Conservation (phyloP, 2,797 vertebrate species). For the Crenichthys baileyi region DNA sequence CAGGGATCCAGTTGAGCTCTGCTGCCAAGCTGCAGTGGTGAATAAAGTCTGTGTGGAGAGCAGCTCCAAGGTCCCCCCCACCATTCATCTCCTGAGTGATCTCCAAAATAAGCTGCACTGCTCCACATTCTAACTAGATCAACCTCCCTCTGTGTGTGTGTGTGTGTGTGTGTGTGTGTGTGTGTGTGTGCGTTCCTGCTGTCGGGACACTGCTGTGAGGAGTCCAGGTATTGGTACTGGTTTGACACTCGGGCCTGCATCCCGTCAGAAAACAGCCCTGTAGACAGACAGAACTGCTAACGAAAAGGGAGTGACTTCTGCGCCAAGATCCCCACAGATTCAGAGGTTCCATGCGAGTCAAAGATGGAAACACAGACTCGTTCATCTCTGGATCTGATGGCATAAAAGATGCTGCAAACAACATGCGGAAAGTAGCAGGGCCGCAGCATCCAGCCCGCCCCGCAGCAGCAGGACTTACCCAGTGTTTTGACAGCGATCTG, state of each 20-base stretch:
- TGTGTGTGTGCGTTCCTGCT: not conserved
- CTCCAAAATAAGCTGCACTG: slow-evolving; percentile 21
- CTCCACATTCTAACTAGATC: not conserved
- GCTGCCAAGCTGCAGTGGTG: not conserved
- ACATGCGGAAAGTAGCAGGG: slow-evolving; percentile 2
- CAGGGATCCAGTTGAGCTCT: not conserved
- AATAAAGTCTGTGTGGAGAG: slow-evolving; percentile 34
- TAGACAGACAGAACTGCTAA: not conserved
- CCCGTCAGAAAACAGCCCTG: slow-evolving; percentile 41
- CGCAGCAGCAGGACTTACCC: slow-evolving; percentile 82
- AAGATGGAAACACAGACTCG: not conserved
- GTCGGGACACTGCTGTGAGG: not conserved
- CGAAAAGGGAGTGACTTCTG: too few relatives aligned
- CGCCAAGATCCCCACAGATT: too few relatives aligned
- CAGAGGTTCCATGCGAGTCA: too few relatives aligned
- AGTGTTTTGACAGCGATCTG: slow-evolving; percentile 98
- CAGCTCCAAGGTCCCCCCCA: slow-evolving; percentile 29
- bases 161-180: not conserved
- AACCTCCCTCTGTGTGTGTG: not conserved
- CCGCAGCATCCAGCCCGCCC: slow-evolving; percentile 33
- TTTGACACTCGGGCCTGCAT: slow-evolving; percentile 58
- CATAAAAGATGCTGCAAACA: not conserved
- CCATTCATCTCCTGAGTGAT: slow-evolving; percentile 17
- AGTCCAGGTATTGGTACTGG: slow-evolving; percentile 8
- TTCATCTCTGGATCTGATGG: not conserved